Base-by-base conservation (phyloP, 2,888 invertebrate species). In the Drosophila lutescens region DNA sequence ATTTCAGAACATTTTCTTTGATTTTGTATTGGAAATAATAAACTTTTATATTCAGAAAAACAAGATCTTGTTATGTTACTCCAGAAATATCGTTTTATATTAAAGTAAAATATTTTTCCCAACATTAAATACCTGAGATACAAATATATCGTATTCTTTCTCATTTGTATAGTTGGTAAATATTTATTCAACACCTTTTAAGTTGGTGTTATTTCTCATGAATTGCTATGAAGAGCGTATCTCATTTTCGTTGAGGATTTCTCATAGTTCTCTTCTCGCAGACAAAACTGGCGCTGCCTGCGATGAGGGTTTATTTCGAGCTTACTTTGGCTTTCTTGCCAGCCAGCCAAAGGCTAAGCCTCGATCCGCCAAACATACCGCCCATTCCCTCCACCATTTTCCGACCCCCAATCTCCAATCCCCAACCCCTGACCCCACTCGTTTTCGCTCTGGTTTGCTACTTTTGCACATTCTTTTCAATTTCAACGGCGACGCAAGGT, bases 381-480 rank as follows among this genome's bases (percentile, higher is more conserved):
- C 32, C 41, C 17, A 41, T 6, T 2, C 17, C 43, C 20, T 12
- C 43, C 20, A 1, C 43, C 17, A 43, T 41, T 58, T 58, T 15
- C 41, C n/a, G 5, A 12, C 10, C 47, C 44, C 17, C 46, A 30
- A 20, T 30, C 53, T 47, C 40, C 38, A 10, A 13, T 7, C 44
- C 32, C 38, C 17, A 32, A 20, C 20, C 20, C 20, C 20, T 17
- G 49, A 40, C 47, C 34, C 23, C 58, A 72, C 69, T 61, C 54
- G 58, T 53, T 53, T 53, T 34, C 61, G 74, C 59, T 73, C 58
- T 66, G 74, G 72, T 58, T 69, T 80, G 87, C 85, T 81, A 84
- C 85, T 86, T 88, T 86, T 86, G 86, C 89, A 84, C 86, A 88
- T 88, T 88, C 88, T 86, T 88, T 88, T 88, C 88, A 88, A 88